Base-by-base conservation (phyloP, 2,797 vertebrate species). In the Microcaecilia unicolor region DNA sequence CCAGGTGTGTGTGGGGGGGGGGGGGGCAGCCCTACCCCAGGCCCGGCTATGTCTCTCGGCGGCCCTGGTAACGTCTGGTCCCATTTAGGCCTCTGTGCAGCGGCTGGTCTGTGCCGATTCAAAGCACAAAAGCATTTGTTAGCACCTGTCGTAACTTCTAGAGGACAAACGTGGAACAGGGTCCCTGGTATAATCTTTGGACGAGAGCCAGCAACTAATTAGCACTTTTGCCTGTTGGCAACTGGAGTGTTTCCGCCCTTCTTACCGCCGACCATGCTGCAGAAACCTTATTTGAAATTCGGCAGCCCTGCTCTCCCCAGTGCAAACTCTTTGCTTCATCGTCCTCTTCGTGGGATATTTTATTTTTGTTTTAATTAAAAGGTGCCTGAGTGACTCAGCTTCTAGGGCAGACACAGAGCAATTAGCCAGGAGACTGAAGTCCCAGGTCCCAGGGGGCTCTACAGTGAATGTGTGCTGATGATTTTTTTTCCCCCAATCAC, bases 331-430 rank as follows among this genome's bases (percentile, higher is more conserved):
- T 18, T 25, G n/a, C 34, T 42, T 55, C 43, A 37, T 48, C 16
- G 29, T 44, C 37, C 2, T 4, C n/a, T 51, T 46, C 28, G 25
- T 34, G 28, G 25, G 16, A 24, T 8, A 24, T 13, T 13, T 1
- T 7, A 35, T 50, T 31, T 58, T 10, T 5, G 2, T 20, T 9
- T 50, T 67, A 63, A 63, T 61, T 61, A 67, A 67, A 70, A 67
- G 54, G 53, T 43, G 24, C 18, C 30, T 35, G 1, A 1, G 41
- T 57, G 62, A 59, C 57, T 59, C 62, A 51, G 24, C 24, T 43
- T 33, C 53, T 34, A 20, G 28, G 31, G 45, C 35, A 50, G 41
- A 55, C 52, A 28, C n/a, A n/a, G n/a, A n/a, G n/a, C n/a, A n/a
- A n/a, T n/a, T n/a, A 22, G 17, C 34, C 26, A 25, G 9, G 22